Percentiles rank a stretch among this genome's conserved stretches.
phyloP scores from a whole-genome alignment of 1,140 invertebrate genomes.

The Papilio polyxenes region DNA sequence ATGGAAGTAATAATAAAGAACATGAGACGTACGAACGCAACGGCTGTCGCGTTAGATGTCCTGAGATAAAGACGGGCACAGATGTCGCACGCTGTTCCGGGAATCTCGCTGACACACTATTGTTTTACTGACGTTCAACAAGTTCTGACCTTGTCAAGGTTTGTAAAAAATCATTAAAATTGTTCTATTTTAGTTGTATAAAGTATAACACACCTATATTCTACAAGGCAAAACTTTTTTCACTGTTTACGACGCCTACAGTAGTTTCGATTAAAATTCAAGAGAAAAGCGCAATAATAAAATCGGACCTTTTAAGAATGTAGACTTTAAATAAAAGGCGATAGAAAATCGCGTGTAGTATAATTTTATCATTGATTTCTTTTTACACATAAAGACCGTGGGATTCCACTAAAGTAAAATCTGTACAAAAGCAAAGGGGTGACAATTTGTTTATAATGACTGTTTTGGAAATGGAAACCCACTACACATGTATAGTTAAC shows the following conservation, averaged over 20 bases:
- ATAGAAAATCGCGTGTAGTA: background rate
- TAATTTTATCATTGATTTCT: no score
- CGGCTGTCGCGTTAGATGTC: conserved; percentile 56
- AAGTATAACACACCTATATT: background rate
- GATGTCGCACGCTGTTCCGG: conserved; percentile 58
- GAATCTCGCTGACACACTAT: conserved; percentile 52
- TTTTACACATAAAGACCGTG: no score
- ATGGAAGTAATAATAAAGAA: conserved; percentile 44
- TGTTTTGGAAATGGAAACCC: background rate
- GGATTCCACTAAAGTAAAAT: background rate
- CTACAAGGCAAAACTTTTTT: background rate
- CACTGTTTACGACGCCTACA: background rate
- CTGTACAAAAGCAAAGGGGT: background rate
- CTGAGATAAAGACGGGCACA: conserved; percentile 63
- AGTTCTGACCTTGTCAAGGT: conserved; percentile 55
- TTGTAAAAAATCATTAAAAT: conserved; percentile 31
- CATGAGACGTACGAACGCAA: conserved; percentile 41
- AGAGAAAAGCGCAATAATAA: no score
- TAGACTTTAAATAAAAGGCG: background rate
- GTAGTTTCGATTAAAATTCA: background rate
- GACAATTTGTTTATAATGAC: background rate
- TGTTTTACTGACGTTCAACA: conserved; percentile 52
- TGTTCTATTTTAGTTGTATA: conserved; percentile 13
- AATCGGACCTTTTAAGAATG: no score
- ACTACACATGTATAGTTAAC: background rate